Conservation (phyloP, 2,888 invertebrate species). For the Polia nebulosa region DNA sequence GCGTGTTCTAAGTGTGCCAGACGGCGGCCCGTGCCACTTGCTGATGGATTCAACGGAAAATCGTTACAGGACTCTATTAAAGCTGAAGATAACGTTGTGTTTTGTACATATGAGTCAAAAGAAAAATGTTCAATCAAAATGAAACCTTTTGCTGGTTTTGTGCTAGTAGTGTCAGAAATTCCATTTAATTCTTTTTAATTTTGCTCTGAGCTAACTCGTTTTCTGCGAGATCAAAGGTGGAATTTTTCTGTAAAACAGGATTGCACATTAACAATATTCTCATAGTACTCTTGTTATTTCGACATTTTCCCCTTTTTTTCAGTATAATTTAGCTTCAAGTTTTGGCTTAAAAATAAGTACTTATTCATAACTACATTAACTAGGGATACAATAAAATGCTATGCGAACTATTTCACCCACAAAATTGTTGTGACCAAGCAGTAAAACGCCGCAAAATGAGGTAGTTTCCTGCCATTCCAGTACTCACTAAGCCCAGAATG, state of each 20-base stretch:
- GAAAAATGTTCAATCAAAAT: background rate
- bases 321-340: background rate
- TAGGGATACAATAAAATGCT: background rate
- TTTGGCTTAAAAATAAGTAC: too few species aligned
- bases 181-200: background rate
- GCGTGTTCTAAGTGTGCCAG: slow-evolving; percentile 81
- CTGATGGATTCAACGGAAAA: slow-evolving; percentile 52
- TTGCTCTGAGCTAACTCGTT: background rate
- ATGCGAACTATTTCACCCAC: background rate
- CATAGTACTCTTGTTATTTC: background rate
- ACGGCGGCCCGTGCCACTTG: slow-evolving; percentile 65
- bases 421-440: background rate
- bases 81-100: slow-evolving; percentile 40
- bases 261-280: background rate
- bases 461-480: slow-evolving; percentile 4
- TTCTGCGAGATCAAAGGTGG: background rate
- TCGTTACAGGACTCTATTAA: slow-evolving; percentile 51
- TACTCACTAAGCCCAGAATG: slow-evolving; percentile 1
- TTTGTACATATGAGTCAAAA: slow-evolving; percentile 7
- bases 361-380: too few species aligned
- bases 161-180: background rate
- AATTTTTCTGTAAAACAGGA: background rate
- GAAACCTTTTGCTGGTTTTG: background rate
- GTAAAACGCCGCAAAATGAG: background rate
- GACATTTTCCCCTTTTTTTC: background rate